These are phyloP conservation scores for Coluber constrictor DNA, from an alignment of 2,797 vertebrate species.

Conservation along the genomic window DNA sequence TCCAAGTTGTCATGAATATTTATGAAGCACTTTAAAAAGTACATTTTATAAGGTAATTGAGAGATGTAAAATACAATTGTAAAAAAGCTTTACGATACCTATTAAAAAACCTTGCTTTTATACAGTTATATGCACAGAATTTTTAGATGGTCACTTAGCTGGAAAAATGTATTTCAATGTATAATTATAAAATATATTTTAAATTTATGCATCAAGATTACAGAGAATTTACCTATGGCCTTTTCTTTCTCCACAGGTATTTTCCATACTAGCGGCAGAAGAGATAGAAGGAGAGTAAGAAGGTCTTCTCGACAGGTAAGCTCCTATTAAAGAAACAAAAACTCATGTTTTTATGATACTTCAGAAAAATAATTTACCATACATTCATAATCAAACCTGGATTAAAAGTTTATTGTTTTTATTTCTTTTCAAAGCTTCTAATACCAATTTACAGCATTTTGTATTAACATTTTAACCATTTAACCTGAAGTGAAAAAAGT, in stretches of 20 bases:
- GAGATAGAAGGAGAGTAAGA: conserved; percentile 90
- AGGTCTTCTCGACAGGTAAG: conserved; percentile 96
- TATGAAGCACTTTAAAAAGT: background rate
- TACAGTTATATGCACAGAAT: background rate
- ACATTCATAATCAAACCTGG: background rate
- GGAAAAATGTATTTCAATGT: background rate
- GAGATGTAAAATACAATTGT: background rate
- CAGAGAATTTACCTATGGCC: conserved; percentile 79
- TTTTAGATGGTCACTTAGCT: background rate
- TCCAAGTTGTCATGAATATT: background rate
- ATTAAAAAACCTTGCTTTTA: background rate
- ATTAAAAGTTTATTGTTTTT: background rate
- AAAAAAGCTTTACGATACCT: background rate
- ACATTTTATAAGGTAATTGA: background rate
- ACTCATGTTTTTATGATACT: background rate
- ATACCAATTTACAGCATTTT: background rate
- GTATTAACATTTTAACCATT: background rate
- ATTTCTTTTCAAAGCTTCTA: background rate
- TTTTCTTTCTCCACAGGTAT: conserved; percentile 93
- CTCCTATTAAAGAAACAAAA: conserved; percentile 74
- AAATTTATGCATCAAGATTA: background rate
- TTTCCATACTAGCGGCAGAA: conserved; percentile 96
- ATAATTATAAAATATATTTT: background rate
- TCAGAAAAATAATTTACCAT: background rate
- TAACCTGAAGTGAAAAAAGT: background rate